Conservation (phyloP, 2,113 vertebrate species). For the Leptodactylus fuscus region DNA sequence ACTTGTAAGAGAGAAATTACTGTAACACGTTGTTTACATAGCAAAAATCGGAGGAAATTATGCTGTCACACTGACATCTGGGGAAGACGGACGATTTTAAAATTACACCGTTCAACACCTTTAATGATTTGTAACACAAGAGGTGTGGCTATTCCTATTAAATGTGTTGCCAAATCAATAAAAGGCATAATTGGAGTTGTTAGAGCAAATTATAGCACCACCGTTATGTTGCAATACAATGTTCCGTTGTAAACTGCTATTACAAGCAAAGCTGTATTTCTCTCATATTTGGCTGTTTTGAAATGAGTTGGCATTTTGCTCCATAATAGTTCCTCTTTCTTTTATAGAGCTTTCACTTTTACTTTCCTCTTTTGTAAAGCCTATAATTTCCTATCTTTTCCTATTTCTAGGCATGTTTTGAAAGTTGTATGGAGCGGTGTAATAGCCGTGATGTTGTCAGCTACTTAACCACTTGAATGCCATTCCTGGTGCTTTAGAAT, state of each 20-base stretch:
- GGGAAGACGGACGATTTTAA: conserved; percentile 92
- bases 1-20: conserved; percentile 84
- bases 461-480: conserved; percentile 73
- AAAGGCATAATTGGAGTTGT: conserved; percentile 99
- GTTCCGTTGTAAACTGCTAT: conserved; percentile 97
- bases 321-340: conserved; percentile 94
- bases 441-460: conserved; percentile 79
- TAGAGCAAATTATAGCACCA: conserved; percentile 99
- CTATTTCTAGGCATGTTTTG: conserved; percentile 77
- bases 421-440: conserved; percentile 73
- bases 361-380: conserved; percentile 93
- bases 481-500: neutral
- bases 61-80: conserved; percentile 96
- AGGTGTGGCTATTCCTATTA: conserved; percentile 98
- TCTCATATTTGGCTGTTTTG: conserved; percentile 86
- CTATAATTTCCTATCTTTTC: conserved; percentile 88
- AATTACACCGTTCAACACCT: conserved; percentile 98
- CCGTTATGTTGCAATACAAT: conserved; percentile 97
- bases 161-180: conserved; percentile 99
- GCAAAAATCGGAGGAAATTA: conserved; percentile 92
- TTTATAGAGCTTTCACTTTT: conserved; percentile 94
- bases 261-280: conserved; percentile 88
- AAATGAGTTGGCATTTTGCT: conserved; percentile 93
- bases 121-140: conserved; percentile 97
- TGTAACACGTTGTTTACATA: conserved; percentile 90